Percentiles rank a stretch among this genome's conserved stretches.
Conservation (phyloP, 2,797 vertebrate species). For the Labeo calbasu region DNA sequence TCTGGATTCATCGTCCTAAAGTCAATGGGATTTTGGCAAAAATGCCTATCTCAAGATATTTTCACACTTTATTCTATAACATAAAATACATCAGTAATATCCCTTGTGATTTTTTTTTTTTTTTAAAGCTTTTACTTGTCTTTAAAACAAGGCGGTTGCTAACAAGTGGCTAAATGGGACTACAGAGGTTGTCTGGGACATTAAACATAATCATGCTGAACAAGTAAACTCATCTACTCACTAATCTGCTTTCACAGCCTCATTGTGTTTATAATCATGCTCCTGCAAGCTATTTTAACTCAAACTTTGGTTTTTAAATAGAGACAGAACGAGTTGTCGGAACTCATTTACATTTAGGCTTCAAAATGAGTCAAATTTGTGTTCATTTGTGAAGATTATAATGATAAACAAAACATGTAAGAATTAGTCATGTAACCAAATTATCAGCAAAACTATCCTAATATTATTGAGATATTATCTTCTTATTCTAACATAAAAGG, state of each 20-base stretch:
- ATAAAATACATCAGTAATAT: not conserved
- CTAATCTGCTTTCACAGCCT: not conserved
- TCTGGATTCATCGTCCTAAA: not conserved
- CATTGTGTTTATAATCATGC: not conserved
- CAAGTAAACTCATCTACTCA: not conserved
- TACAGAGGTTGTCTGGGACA: not conserved
- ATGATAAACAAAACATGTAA: too few relatives aligned
- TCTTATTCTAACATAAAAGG: too few relatives aligned
- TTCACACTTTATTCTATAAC: not conserved
- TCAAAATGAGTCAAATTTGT: too few relatives aligned
- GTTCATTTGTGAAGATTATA: too few relatives aligned
- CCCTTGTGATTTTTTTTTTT: not conserved
- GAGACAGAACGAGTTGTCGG: too few relatives aligned
- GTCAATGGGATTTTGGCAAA: not conserved
- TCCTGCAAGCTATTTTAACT: too few relatives aligned
- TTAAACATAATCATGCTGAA: not conserved
- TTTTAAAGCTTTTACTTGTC: not conserved
- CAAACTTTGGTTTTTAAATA: too few relatives aligned
- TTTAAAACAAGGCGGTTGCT: not conserved
- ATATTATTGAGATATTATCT: too few relatives aligned
- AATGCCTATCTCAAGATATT: not conserved
- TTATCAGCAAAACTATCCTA: too few relatives aligned
- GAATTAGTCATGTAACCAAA: too few relatives aligned
- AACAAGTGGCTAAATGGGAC: not conserved
- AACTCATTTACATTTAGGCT: too few relatives aligned